A percentile compares a stretch with the other conserved stretches of the same genome.
These are phyloP conservation scores for Brachionus rotundiformis DNA, from an alignment of 1,140 invertebrate genomes.

Conservation along the genomic window DNA sequence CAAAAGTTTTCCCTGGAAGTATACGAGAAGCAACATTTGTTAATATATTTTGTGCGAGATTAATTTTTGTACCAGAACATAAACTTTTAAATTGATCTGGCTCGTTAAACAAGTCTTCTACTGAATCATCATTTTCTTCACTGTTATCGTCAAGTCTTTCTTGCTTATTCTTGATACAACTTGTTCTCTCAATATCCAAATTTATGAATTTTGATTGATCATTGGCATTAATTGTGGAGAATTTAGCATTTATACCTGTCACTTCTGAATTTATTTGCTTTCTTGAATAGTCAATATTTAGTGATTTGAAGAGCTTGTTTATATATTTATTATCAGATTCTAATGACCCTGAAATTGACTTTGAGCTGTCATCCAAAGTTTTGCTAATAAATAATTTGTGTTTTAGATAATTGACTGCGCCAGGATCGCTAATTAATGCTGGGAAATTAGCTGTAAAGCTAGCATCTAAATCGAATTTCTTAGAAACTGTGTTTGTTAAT, in stretches of 20 bases:
- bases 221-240: background rate
- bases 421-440: background rate
- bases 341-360: background rate
- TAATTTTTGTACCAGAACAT: conserved; percentile 26
- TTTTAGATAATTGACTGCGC: background rate
- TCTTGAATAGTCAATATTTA: conserved; percentile 26
- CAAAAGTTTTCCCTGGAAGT: background rate
- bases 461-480: background rate
- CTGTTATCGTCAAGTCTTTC: background rate
- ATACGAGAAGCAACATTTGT: background rate
- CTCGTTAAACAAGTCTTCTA: background rate
- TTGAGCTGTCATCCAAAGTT: background rate
- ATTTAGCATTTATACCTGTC: background rate
- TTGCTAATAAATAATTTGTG: background rate
- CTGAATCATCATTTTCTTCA: background rate
- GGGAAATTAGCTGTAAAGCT: background rate
- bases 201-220: background rate
- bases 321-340: conserved; percentile 15
- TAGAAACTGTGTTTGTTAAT: background rate
- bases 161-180: background rate
- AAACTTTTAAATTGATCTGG: background rate
- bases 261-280: background rate
- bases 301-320: background rate
- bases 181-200: background rate
- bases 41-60: conserved; percentile 23